phyloP scores from a whole-genome alignment of 2,888 invertebrate species.

The Drosophila dives region DNA sequence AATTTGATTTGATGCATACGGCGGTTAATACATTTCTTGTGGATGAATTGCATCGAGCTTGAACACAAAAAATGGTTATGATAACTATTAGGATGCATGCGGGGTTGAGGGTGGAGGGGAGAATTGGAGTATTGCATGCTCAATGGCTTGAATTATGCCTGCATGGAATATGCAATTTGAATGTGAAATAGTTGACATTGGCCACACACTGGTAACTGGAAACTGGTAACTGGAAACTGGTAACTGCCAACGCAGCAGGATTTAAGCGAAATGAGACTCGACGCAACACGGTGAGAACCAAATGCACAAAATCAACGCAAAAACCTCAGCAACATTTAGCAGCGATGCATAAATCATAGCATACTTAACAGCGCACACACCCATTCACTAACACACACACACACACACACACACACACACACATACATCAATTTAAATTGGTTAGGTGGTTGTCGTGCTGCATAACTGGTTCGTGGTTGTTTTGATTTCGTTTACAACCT shows the following conservation, averaged over 20 bases:
- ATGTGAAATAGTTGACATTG: slow-evolving; percentile 58
- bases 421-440: slow-evolving; percentile 33
- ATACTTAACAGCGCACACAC: slow-evolving; percentile 68
- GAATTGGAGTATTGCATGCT: slow-evolving; percentile 11
- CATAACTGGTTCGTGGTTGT: slow-evolving; percentile 67
- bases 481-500: slow-evolving; percentile 80
- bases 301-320: slow-evolving; percentile 67
- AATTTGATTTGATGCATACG: neutral
- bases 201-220: slow-evolving; percentile 14
- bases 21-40: neutral
- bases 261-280: neutral
- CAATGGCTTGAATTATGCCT: slow-evolving; percentile 74
- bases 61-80: neutral
- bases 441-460: slow-evolving; percentile 50
- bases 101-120: neutral
- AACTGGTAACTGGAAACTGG: neutral
- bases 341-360: slow-evolving; percentile 77
- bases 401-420: slow-evolving; percentile 13
- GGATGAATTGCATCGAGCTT: neutral
- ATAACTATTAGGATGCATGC: neutral
- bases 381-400: neutral
- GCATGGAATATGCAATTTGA: slow-evolving; percentile 68
- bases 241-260: neutral
- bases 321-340: slow-evolving; percentile 76
- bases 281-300: slow-evolving; percentile 24